phyloP scores from a whole-genome alignment of 2,888 invertebrate genomes.

The Empis stercorea region DNA sequence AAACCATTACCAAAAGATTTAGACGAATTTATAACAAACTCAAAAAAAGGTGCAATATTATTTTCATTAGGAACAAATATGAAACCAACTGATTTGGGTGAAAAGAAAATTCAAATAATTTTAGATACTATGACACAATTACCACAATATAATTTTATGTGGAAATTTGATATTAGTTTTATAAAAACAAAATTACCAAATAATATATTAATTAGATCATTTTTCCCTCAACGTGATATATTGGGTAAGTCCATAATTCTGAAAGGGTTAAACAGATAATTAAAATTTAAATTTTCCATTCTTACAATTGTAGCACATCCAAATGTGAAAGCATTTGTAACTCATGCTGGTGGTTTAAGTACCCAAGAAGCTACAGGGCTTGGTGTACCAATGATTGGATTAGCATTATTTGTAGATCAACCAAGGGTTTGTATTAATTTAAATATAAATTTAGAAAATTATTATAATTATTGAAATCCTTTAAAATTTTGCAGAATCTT shows the following conservation, averaged over 20 bases:
- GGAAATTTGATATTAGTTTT: conserved; percentile 24
- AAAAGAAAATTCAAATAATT: conserved; percentile 16
- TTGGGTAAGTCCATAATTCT: neutral
- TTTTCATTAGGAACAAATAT: conserved; percentile 29
- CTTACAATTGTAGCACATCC: conserved; percentile 17
- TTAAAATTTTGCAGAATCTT: neutral
- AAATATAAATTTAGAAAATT: too few species aligned
- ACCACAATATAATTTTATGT: conserved; percentile 28
- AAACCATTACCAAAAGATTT: conserved; percentile 20
- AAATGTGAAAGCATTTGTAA: conserved; percentile 22
- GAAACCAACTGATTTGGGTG: conserved; percentile 14
- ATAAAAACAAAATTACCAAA: conserved; percentile 21
- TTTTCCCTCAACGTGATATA: conserved; percentile 42
- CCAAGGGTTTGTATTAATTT: conserved; percentile 10
- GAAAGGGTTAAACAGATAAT: too few species aligned
- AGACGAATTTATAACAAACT: conserved; percentile 21
- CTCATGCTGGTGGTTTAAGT: conserved; percentile 26
- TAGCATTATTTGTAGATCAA: conserved; percentile 27
- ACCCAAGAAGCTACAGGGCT: conserved; percentile 24
- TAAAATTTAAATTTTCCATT: too few species aligned
- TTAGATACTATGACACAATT: conserved; percentile 21
- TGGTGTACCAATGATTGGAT: conserved; percentile 26
- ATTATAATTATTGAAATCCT: neutral
- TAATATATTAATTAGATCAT: conserved; percentile 36
- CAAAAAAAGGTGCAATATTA: conserved; percentile 24